Evolutionary conservation across 1,140 invertebrate genomes (phyloP), one percentile per base, ranked within the genome.

Genomic region (Heliconius himera): DNA sequence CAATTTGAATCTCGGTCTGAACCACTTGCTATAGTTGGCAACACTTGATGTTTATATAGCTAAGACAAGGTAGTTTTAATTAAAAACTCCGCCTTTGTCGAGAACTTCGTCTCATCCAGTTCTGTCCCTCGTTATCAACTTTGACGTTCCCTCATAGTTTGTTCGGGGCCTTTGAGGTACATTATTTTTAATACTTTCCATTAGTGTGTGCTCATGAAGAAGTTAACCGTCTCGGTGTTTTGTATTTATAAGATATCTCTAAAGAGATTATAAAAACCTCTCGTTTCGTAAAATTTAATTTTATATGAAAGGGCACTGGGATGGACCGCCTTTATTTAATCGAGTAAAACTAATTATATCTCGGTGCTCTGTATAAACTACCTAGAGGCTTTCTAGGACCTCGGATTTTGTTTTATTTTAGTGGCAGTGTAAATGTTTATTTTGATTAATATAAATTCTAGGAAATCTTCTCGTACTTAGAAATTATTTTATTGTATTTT

Each of bases 81-180:
- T 93, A 91, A 91, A 92, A 91, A 88, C 83, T 89, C 83, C 77
- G 74, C 86, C 85, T 88, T 89, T 87, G 85, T 89, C 82, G 79
- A 81, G 73, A 85, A 85, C 80, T 87, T 86, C 49, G 82, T 82
- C 85, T 87, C 84, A 87, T 82, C 78, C 81, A 85, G 86, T 85
- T 88, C 82, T 85, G 81, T 84, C 81, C 54, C 84, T 90, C 85
- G 86, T 91, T 90, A 90, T 87, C 82, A 91, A 93, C 82, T 91
- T 91, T 89, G 87, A 87, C 85, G 84, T 82, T 82, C 81, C 73
- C 79, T 81, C 84, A 83, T 89, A 89, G 89, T 88, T 88, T 83
- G 78, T 81, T 85, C 83, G 82, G 84, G 75, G 81, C 79, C 84
- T 88, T 89, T 89, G 86, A 88, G 84, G 81, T 87, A 81, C 83